Conservation (phyloP, 2,797 vertebrate species). For the Aldrovandia affinis region DNA sequence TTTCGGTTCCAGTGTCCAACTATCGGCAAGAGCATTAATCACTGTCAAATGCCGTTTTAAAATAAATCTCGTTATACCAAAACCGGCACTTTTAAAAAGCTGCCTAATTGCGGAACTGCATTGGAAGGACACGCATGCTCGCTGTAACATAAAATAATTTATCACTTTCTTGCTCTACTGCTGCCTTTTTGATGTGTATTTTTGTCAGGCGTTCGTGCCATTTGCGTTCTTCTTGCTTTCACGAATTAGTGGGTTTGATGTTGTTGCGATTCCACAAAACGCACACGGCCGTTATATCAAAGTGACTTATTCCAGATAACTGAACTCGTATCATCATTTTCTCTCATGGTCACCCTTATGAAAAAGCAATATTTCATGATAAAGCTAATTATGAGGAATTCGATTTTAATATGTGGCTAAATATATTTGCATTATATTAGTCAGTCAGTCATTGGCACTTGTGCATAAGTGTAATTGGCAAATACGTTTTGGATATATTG, state of each 20-base stretch:
- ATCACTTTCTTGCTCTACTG: background rate
- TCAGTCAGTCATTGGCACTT: too few relatives aligned
- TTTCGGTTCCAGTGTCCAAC: background rate
- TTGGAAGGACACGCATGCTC: background rate
- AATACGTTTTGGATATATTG: too few relatives aligned
- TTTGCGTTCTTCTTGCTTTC: background rate
- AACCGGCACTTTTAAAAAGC: background rate
- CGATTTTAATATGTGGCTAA: background rate
- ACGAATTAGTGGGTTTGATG: background rate
- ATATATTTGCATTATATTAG: background rate
- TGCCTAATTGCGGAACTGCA: background rate
- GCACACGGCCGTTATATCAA: background rate
- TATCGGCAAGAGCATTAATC: constrained; percentile 2
- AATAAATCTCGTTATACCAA: constrained; percentile 14
- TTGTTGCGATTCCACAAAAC: background rate
- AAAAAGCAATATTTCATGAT: background rate
- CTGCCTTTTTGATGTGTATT: background rate
- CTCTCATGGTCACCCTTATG: background rate
- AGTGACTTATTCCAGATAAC: background rate
- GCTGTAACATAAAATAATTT: background rate
- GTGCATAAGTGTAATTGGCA: too few relatives aligned
- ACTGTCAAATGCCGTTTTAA: constrained; percentile 18
- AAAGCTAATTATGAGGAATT: background rate
- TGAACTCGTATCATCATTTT: background rate
- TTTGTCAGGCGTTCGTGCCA: background rate